Percentiles rank a stretch among this genome's conserved stretches.
These are phyloP conservation scores for Drosophila varians DNA, from an alignment of 1,140 invertebrate genomes.

Conservation along the genomic window DNA sequence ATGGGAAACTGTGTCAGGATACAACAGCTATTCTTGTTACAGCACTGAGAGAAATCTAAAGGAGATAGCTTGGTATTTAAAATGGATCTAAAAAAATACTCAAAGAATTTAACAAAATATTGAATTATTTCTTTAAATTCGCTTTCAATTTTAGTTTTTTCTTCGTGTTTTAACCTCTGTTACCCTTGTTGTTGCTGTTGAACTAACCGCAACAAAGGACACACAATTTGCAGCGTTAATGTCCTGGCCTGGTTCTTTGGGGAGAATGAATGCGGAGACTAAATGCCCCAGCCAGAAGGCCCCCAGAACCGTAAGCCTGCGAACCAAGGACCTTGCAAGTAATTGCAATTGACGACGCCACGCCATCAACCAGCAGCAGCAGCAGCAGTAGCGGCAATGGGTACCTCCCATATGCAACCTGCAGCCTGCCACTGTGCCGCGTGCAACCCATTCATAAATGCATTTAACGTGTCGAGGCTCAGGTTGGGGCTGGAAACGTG, in stretches of 20 bases:
- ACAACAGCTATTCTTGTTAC: background rate
- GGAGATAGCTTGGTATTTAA: no score
- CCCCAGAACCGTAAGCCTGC: constrained; percentile 1
- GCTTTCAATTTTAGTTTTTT: background rate
- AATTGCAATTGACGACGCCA: constrained; percentile 73
- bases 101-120: background rate
- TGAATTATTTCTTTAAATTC: no score
- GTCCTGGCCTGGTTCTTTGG: constrained; percentile 48
- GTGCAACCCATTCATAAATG: constrained; percentile 64
- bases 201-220: constrained; percentile 71
- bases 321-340: constrained; percentile 63
- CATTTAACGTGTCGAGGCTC: constrained; percentile 61
- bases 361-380: constrained; percentile 26
- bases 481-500: constrained; percentile 31
- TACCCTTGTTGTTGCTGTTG: constrained; percentile 18
- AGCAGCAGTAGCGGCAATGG: constrained; percentile 5
- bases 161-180: background rate
- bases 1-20: constrained; percentile 25
- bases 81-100: background rate
- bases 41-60: background rate
- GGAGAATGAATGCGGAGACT: constrained; percentile 62
- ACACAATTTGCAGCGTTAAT: constrained; percentile 80
- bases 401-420: constrained; percentile 4
- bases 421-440: constrained; percentile 1
- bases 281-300: constrained; percentile 35